A percentile compares a stretch with the other conserved stretches of the same genome.
Evolutionary conservation across 23 tunicate genomes (phyloP).

Genomic region (Ciona savignyi): DNA sequence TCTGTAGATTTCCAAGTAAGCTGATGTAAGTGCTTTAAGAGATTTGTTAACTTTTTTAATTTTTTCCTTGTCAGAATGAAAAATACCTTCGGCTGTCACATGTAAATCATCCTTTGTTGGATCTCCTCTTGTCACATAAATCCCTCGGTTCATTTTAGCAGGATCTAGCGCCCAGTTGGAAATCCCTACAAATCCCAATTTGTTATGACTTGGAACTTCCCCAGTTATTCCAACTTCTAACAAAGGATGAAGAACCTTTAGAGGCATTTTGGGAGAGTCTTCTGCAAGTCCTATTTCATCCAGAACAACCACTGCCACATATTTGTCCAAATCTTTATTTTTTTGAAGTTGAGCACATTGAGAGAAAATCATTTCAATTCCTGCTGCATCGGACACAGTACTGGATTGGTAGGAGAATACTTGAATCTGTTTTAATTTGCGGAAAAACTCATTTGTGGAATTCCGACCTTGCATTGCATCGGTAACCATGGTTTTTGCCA

Average conservation of each 20-base stretch:
- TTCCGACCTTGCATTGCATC: constrained; percentile 49
- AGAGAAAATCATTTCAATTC: constrained; percentile 47
- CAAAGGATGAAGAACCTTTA: constrained; percentile 54
- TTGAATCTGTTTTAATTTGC: constrained; percentile 45
- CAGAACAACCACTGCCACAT: constrained; percentile 53
- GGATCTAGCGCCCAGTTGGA: constrained; percentile 71
- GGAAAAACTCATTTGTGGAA: constrained; percentile 22
- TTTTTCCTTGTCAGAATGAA: constrained; percentile 22
- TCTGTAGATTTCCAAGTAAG: constrained; percentile 31
- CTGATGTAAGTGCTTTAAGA: constrained; percentile 9
- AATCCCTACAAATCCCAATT: constrained; percentile 63
- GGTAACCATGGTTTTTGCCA: constrained; percentile 51
- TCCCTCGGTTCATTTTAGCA: constrained; percentile 72
- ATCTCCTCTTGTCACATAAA: constrained; percentile 43
- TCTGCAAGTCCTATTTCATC: constrained; percentile 78
- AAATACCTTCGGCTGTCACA: constrained; percentile 40
- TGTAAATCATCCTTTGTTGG: constrained; percentile 26
- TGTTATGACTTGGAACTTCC: neutral
- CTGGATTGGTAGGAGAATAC: constrained; percentile 60
- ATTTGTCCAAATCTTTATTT: constrained; percentile 20
- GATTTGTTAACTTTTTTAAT: constrained; percentile 1
- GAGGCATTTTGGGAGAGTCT: constrained; percentile 55
- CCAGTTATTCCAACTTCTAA: constrained; percentile 25
- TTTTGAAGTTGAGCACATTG: constrained; percentile 55
- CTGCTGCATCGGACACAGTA: constrained; percentile 65